Evolutionary conservation across 2,113 vertebrate genomes (phyloP).

Genomic region (Cricetomys ansorgei): DNA sequence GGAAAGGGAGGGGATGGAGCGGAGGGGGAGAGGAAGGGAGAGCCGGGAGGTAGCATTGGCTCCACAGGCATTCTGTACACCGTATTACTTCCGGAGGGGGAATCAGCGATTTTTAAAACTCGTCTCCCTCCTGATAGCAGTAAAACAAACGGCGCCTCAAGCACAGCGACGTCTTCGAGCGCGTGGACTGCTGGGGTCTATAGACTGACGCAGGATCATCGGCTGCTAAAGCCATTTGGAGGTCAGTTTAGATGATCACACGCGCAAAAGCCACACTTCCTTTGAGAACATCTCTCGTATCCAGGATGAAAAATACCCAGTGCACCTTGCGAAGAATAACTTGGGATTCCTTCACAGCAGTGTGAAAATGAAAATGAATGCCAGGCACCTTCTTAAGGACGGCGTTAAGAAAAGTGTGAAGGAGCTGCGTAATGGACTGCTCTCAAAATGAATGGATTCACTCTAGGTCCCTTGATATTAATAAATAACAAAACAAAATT

Average conservation of each 20-base stretch:
- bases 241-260: not conserved
- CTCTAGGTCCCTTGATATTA: not conserved
- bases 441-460: not conserved
- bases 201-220: not conserved
- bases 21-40: fast-evolving
- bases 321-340: not conserved
- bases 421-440: not conserved
- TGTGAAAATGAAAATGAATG: not conserved
- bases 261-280: not conserved
- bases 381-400: not conserved
- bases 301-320: not conserved
- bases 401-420: not conserved
- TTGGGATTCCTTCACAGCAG: not conserved
- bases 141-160: not conserved
- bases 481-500: not conserved
- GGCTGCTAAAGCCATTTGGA: not conserved
- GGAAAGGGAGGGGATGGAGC: not conserved
- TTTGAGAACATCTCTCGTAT: not conserved
- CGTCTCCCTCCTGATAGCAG: not conserved
- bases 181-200: not conserved
- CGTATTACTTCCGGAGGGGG: not conserved
- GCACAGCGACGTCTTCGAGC: fast-evolving
- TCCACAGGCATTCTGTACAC: not conserved
- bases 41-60: fast-evolving
- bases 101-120: not conserved